These are phyloP conservation scores for Gortyna flavago DNA, from an alignment of 2,888 invertebrate species.

Conservation along the genomic window DNA sequence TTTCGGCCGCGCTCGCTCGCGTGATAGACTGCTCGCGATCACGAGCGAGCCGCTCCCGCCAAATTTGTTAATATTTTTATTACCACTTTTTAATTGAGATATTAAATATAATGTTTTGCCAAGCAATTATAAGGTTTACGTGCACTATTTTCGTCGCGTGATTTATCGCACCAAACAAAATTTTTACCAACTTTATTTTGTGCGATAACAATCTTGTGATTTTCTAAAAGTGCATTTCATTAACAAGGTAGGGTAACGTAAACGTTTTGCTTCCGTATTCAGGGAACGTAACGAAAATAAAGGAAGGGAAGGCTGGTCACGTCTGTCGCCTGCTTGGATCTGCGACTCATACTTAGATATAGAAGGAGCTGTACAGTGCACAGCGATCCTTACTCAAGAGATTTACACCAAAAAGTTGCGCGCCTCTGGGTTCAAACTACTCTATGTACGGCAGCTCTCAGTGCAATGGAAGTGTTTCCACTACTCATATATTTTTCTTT, in stretches of 20 bases:
- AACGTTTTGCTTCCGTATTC: slow-evolving; percentile 63
- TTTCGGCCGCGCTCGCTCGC: slow-evolving; percentile 28
- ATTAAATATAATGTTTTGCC: slow-evolving; percentile 51
- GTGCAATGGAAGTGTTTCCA: slow-evolving; percentile 57
- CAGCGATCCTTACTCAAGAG: slow-evolving; percentile 65
- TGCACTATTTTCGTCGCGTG: slow-evolving; percentile 49
- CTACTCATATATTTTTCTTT: slow-evolving; percentile 68
- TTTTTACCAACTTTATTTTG: slow-evolving; percentile 44
- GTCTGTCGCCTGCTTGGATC: slow-evolving; percentile 60
- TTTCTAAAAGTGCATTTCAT: slow-evolving; percentile 60
- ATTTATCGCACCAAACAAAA: slow-evolving; percentile 40
- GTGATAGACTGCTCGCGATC: slow-evolving; percentile 48
- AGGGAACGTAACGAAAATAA: slow-evolving; percentile 57
- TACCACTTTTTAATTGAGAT: slow-evolving; percentile 61
- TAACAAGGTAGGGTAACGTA: slow-evolving; percentile 53
- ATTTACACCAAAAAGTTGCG: slow-evolving; percentile 72
- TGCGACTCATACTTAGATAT: slow-evolving; percentile 51
- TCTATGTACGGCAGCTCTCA: slow-evolving; percentile 58
- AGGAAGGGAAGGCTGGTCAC: slow-evolving; percentile 62
- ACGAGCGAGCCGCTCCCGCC: slow-evolving; percentile 37
- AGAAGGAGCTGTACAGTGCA: slow-evolving; percentile 54
- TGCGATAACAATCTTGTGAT: slow-evolving; percentile 55
- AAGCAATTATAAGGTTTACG: slow-evolving; percentile 53
- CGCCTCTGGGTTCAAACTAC: slow-evolving; percentile 58
- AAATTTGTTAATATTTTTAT: slow-evolving; percentile 58